Evolutionary conservation across 1,140 invertebrate genomes (phyloP).

Genomic region (Diachasmimorpha longicaudata): DNA sequence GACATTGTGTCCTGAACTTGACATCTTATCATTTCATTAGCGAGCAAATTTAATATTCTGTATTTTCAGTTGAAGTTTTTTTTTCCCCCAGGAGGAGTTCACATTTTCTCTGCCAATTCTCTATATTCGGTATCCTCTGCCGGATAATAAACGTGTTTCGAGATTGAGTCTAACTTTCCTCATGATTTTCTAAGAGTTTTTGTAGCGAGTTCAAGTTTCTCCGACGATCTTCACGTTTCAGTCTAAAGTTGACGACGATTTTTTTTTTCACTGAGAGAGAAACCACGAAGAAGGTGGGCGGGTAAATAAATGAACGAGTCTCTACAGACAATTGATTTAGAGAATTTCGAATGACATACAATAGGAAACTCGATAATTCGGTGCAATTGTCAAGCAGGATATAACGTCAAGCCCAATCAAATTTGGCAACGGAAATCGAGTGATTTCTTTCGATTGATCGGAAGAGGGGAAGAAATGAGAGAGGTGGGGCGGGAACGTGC

Average conservation of each 20-base stretch:
- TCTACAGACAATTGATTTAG: too few relatives aligned
- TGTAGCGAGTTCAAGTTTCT: not conserved
- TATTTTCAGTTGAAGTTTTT: not conserved
- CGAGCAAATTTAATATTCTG: not conserved
- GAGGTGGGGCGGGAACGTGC: not conserved
- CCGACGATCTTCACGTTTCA: not conserved
- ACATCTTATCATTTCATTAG: too few relatives aligned
- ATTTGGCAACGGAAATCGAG: not conserved
- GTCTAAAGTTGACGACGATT: not conserved
- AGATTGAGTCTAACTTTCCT: constrained; percentile 7
- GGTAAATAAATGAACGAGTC: not conserved
- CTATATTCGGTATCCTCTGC: constrained; percentile 22
- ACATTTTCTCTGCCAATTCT: constrained; percentile 16
- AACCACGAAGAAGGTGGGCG: not conserved
- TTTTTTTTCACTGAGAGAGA: not conserved
- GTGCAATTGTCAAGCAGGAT: not conserved
- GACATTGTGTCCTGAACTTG: too few relatives aligned
- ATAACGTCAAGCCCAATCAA: not conserved
- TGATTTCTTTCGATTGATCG: not conserved
- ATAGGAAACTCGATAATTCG: not conserved
- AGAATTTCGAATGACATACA: not conserved
- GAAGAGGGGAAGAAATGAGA: not conserved
- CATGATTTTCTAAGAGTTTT: constrained; percentile 6
- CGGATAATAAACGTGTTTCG: constrained; percentile 10
- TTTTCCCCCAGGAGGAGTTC: not conserved